Percentiles rank a stretch among this genome's conserved stretches.
phyloP scores from a whole-genome alignment of 2,797 vertebrate species.

The Threskiornis aethiopicus region DNA sequence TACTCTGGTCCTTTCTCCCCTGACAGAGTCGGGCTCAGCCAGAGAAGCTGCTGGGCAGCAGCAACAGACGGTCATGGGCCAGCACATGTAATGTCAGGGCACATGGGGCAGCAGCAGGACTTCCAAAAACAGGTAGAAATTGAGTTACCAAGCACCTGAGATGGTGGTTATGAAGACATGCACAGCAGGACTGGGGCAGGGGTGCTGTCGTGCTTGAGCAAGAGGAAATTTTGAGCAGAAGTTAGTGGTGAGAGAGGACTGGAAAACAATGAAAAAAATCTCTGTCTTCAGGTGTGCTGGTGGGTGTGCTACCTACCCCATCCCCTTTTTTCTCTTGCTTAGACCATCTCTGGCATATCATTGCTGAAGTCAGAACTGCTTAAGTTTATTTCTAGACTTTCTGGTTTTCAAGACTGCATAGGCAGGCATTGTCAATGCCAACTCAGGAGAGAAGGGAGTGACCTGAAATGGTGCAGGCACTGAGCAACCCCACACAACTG shows the following conservation, averaged over 20 bases:
- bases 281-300: neutral
- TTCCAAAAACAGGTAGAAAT: neutral
- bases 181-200: neutral
- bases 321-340: neutral
- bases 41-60: neutral
- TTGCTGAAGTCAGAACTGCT: neutral
- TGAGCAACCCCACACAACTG: neutral
- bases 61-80: neutral
- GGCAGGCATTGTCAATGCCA: neutral
- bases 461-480: neutral
- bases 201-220: neutral
- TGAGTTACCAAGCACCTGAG: neutral
- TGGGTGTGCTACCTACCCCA: neutral
- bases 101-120: rapidly evolving
- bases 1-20: neutral
- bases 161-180: neutral
- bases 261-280: neutral
- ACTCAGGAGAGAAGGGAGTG: neutral
- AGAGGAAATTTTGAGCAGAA: neutral
- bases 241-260: neutral
- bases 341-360: neutral
- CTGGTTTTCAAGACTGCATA: neutral
- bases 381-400: neutral
- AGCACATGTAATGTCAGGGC: neutral
- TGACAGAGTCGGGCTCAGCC: neutral